These are phyloP conservation scores for Gryon sp. DNA, from an alignment of 1,140 invertebrate genomes.

Conservation along the genomic window DNA sequence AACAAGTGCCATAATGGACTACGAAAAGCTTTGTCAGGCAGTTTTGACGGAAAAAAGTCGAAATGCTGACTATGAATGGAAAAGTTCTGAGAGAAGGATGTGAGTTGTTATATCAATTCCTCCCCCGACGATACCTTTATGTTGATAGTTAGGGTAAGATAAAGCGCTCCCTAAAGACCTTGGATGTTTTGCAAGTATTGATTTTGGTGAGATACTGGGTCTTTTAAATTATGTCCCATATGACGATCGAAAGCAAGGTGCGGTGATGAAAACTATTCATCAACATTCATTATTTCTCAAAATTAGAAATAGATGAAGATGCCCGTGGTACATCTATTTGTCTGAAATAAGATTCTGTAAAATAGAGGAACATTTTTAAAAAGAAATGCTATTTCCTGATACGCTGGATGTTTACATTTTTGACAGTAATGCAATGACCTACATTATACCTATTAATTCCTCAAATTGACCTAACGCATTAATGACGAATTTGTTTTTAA, in stretches of 20 bases:
- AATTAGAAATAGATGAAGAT: no score
- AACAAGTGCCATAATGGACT: not conserved
- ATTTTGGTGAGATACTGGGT: slow-evolving; percentile 49
- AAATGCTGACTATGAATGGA: slow-evolving; percentile 12
- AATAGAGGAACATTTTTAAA: no score
- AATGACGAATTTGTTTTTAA: no score
- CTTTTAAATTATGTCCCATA: slow-evolving; percentile 21
- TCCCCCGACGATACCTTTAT: slow-evolving; percentile 36
- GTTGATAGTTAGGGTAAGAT: slow-evolving; percentile 49
- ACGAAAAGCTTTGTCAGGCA: slow-evolving; percentile 4
- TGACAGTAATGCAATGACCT: no score
- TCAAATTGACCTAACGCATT: no score
- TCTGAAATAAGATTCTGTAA: no score
- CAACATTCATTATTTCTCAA: no score
- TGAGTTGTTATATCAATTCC: slow-evolving; percentile 5
- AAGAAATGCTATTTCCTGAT: no score
- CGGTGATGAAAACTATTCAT: slow-evolving; percentile 27
- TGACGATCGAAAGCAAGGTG: slow-evolving; percentile 39
- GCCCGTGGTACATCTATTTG: no score
- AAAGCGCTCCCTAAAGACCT: slow-evolving; percentile 57
- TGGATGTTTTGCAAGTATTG: slow-evolving; percentile 54
- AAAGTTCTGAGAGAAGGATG: slow-evolving; percentile 14
- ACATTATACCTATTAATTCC: no score
- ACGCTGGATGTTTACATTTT: no score
- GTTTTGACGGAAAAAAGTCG: slow-evolving; percentile 19